Percentiles rank a stretch among this genome's conserved stretches.
phyloP scores from a whole-genome alignment of 1,140 invertebrate genomes.

The Aphaenogaster ashmeadi region DNA sequence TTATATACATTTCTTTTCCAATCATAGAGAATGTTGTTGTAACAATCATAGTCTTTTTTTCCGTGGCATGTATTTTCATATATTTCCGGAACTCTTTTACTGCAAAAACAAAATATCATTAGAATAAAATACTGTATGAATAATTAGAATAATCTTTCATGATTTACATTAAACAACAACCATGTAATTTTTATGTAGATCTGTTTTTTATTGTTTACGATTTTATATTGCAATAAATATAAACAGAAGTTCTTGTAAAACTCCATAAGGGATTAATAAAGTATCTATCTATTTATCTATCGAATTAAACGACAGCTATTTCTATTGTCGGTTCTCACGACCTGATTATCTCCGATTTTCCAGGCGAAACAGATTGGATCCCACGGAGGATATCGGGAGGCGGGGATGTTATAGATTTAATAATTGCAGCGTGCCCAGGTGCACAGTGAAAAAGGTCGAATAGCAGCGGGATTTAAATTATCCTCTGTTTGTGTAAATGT shows the following conservation, averaged over 20 bases:
- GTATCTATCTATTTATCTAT: not conserved
- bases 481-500: constrained; percentile 1
- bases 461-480: constrained; percentile 1
- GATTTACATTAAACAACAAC: not conserved
- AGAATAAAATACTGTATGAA: not conserved
- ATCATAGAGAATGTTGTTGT: too few species aligned
- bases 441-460: not conserved
- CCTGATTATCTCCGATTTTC: constrained; percentile 16
- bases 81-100: not conserved
- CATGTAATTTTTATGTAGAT: not conserved
- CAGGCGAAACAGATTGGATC: constrained; percentile 13
- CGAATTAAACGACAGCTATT: not conserved
- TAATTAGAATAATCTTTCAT: not conserved
- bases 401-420: constrained; percentile 8
- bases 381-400: not conserved
- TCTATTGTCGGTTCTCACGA: not conserved
- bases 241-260: not conserved
- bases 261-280: not conserved
- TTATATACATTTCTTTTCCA: too few species aligned
- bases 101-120: too few species aligned
- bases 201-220: not conserved
- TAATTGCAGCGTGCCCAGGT: not conserved
- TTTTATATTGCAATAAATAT: not conserved
- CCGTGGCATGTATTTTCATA: not conserved
- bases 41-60: too few species aligned